Percentiles rank a stretch among this genome's conserved stretches.
phyloP scores from a whole-genome alignment of 2,888 invertebrate genomes.

The Eilema griseolum region DNA sequence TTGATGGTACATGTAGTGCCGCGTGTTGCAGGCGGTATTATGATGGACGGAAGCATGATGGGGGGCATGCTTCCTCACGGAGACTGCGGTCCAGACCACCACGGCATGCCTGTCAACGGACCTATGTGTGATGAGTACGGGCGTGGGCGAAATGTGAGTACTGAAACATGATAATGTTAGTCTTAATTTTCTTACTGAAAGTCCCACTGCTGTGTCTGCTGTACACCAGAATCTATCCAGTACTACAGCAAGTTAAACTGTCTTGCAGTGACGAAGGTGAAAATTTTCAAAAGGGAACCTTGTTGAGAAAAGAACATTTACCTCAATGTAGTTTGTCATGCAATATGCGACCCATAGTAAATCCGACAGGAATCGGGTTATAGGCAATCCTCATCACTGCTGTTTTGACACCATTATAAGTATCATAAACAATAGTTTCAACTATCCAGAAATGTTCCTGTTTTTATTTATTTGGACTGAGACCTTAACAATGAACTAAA shows the following conservation, averaged over 20 bases:
- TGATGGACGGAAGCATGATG: conserved; percentile 85
- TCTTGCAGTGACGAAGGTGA: too few relatives aligned
- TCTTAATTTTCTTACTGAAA: neutral
- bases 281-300: too few relatives aligned
- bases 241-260: too few relatives aligned
- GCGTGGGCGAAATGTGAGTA: conserved; percentile 77
- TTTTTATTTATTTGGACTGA: neutral
- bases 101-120: conserved; percentile 76
- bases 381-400: too few relatives aligned
- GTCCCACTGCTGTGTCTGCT: neutral
- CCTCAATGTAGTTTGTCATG: too few relatives aligned
- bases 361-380: too few relatives aligned
- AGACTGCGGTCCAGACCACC: conserved; percentile 82
- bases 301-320: too few relatives aligned
- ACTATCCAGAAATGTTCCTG: too few relatives aligned
- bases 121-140: conserved; percentile 84
- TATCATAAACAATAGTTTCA: too few relatives aligned
- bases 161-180: neutral
- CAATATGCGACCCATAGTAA: too few relatives aligned
- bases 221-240: neutral
- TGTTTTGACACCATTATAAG: neutral
- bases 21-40: conserved; percentile 77
- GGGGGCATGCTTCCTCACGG: conserved; percentile 76
- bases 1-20: conserved; percentile 52
- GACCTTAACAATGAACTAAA: neutral